A percentile compares a stretch with the other conserved stretches of the same genome.
These are phyloP conservation scores for Melanaphis sacchari DNA, from an alignment of 1,140 invertebrate species.

Conservation along the genomic window DNA sequence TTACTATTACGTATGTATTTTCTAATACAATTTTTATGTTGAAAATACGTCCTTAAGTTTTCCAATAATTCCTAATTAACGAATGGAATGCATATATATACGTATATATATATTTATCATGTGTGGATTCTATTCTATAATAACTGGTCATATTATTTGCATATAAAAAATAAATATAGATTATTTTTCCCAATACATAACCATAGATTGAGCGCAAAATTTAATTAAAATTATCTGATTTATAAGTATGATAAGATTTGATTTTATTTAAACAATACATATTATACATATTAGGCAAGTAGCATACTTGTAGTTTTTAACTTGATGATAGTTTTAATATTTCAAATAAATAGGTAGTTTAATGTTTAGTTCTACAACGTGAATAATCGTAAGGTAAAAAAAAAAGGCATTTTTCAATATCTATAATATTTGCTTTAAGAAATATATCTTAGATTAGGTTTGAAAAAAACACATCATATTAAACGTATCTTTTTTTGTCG, in stretches of 20 bases:
- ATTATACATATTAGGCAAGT: too few relatives aligned
- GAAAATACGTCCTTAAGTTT: not conserved
- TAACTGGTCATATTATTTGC: not conserved
- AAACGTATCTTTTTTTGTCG: too few relatives aligned
- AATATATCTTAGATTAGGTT: too few relatives aligned
- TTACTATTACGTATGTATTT: not conserved
- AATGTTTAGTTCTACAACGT: too few relatives aligned
- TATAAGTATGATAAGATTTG: not conserved
- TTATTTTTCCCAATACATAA: not conserved
- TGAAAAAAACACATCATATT: too few relatives aligned
- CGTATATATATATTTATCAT: not conserved
- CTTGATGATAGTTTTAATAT: not conserved
- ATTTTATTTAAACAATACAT: not conserved
- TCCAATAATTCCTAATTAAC: not conserved
- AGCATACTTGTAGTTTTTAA: not conserved
- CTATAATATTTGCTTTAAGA: too few relatives aligned
- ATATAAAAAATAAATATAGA: not conserved
- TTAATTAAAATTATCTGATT: not conserved
- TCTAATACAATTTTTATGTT: not conserved
- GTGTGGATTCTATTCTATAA: not conserved
- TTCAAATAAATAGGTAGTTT: too few relatives aligned
- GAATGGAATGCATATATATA: not conserved
- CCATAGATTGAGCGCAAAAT: not conserved
- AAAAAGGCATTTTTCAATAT: too few relatives aligned
- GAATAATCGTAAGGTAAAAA: not conserved